phyloP scores from a whole-genome alignment of 2,797 vertebrate species.

The Selene dorsalis region DNA sequence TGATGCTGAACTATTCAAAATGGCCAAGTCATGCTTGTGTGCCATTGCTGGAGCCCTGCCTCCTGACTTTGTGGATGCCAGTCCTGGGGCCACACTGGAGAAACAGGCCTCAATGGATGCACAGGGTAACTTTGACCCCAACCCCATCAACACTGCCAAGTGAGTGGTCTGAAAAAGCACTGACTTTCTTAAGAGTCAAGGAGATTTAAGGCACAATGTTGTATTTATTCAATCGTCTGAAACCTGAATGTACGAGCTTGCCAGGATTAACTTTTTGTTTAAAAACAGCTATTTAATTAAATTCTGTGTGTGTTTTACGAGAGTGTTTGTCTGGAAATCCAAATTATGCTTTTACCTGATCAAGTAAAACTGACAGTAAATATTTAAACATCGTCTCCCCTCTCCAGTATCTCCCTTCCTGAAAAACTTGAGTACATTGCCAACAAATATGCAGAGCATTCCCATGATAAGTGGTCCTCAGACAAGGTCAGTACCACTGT shows the following conservation, averaged over 20 bases:
- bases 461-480: conserved; percentile 97
- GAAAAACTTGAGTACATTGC: conserved; percentile 97
- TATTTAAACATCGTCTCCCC: conserved; percentile 21
- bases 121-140: conserved; percentile 98
- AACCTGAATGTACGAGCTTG: background rate
- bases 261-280: background rate
- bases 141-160: conserved; percentile 94
- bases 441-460: conserved; percentile 97
- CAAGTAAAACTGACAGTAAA: background rate
- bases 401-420: conserved; percentile 92
- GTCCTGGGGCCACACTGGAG: conserved; percentile 88
- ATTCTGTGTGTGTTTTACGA: background rate
- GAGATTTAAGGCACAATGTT: background rate
- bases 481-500: conserved; percentile 89
- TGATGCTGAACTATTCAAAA: conserved; percentile 95
- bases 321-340: background rate
- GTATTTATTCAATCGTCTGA: background rate
- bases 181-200: background rate
- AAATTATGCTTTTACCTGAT: conserved; percentile 6
- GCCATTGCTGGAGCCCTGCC: conserved; percentile 95
- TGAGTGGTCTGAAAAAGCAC: conserved; percentile 80
- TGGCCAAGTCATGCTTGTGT: conserved; percentile 94
- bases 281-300: background rate
- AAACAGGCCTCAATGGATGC: conserved; percentile 93
- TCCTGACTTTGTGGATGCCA: conserved; percentile 94